Percentiles rank a stretch among this genome's conserved stretches.
Conservation (phyloP, 2,888 invertebrate species). For the Monopis laevigella region DNA sequence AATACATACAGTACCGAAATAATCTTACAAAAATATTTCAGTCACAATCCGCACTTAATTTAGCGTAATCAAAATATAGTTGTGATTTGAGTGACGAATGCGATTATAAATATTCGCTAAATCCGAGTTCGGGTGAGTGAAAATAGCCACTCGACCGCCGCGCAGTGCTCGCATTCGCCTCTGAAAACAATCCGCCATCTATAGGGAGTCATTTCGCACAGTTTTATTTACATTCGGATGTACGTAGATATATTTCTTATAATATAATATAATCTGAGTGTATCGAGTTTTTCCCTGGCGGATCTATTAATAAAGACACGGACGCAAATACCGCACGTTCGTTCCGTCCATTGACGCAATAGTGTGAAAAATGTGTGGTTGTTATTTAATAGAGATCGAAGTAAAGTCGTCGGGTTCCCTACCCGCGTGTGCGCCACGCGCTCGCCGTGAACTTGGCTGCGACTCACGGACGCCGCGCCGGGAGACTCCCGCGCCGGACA, state of each 20-base stretch:
- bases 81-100: conserved; percentile 45
- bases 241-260: conserved; percentile 40
- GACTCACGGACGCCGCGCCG: conserved; percentile 16
- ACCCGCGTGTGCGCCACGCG: conserved; percentile 24
- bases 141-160: conserved; percentile 1
- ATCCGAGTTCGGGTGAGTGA: conserved; percentile 16
- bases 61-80: conserved; percentile 51
- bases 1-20: conserved; percentile 45
- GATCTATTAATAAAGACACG: conserved; percentile 51
- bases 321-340: conserved; percentile 60
- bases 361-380: conserved; percentile 54
- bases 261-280: conserved; percentile 58
- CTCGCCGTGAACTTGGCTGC: conserved; percentile 46
- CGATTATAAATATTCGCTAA: conserved; percentile 52
- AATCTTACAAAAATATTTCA: conserved; percentile 53
- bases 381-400: conserved; percentile 47
- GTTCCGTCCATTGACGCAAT: conserved; percentile 60
- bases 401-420: conserved; percentile 44
- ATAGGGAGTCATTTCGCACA: conserved; percentile 37
- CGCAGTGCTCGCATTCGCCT: background rate
- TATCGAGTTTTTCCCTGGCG: conserved; percentile 54
- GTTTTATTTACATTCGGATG: conserved; percentile 49
- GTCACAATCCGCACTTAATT: conserved; percentile 42
- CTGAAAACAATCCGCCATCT: conserved; percentile 2
- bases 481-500: conserved; percentile 3